Evolutionary conservation across 2,888 invertebrate species (phyloP).

Genomic region (Nowickia ferox): DNA sequence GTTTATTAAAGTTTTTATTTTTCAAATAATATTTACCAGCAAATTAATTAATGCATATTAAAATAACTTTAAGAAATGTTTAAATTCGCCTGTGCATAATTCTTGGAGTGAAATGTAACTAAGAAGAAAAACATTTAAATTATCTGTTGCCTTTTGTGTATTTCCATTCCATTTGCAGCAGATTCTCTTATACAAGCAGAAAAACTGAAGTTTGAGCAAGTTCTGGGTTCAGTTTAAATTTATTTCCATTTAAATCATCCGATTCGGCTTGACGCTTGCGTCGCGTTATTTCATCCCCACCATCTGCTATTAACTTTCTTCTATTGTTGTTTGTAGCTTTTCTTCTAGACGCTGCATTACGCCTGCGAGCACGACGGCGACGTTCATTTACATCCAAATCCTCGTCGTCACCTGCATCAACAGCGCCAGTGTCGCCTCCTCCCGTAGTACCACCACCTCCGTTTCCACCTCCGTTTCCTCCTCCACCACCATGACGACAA

Average conservation of each 20-base stretch:
- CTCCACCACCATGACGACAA: constrained; percentile 70
- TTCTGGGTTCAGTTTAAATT: constrained; percentile 4
- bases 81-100: no score
- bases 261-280: constrained; percentile 73
- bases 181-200: constrained; percentile 65
- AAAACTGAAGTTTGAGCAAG: constrained; percentile 71
- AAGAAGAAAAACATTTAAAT: no score
- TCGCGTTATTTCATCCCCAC: constrained; percentile 29
- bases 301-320: constrained; percentile 44
- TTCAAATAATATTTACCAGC: no score
- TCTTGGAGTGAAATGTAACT: neutral
- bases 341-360: constrained; percentile 72
- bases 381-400: constrained; percentile 69
- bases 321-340: constrained; percentile 57
- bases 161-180: constrained; percentile 50
- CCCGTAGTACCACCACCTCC: constrained; percentile 9
- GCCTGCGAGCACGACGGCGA: constrained; percentile 59
- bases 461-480: constrained; percentile 36
- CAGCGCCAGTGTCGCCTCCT: constrained; percentile 61
- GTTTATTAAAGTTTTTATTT: no score
- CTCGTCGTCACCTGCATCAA: constrained; percentile 73
- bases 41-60: no score
- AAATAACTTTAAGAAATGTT: no score
- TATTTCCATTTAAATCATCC: constrained; percentile 56
- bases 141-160: neutral